Base-by-base conservation (phyloP, 2,113 vertebrate genomes). In the Pseudopipra pipra region DNA sequence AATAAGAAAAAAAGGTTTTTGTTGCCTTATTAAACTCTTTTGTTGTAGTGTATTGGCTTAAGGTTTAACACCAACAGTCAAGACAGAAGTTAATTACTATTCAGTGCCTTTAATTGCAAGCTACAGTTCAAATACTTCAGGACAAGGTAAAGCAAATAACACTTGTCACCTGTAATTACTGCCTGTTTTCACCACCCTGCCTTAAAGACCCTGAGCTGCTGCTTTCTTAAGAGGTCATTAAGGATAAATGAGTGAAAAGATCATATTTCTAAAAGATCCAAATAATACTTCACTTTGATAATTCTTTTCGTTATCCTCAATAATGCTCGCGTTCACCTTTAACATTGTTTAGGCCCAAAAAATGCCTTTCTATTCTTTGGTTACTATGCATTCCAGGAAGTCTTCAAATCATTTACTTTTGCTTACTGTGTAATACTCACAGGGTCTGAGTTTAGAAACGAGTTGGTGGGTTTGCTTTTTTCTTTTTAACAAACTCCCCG, bases 101-200 rank as follows among this genome's bases (percentile, higher is more conserved):
- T 95, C 82, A 91, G 59, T 92, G 63, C 43, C 25, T 94, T 92
- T 94, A 94, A 93, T 90, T 95, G 79, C 79, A 93, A 94, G 72
- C 44, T 95, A 88, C 51, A 77, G 54, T 62, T 94, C 92, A 90
- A 92, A 95, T 73, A 85, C 54, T 88, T 73, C 55, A 58, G 55
- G 67, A 90, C 63, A 90, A 94, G 27, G 66, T 71, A 96, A 96
- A 95, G 75, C 68, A 90, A 94, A 84, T 88, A 96, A 88, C 72
- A 81, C 59, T 86, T 94, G 76, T 88, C 88, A 93, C 86, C 39
- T 55, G 47, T 87, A 96, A 95, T 93, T 95, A 79, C 41, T 72
- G 28, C 11, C 54, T 71, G 51, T 88, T 84, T 92, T 93, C 76
- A 80, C 88, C 43, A 92, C 46, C 63, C 63, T 84, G 16, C 27